Percentiles rank a stretch among this genome's conserved stretches.
Evolutionary conservation across 2,888 invertebrate species (phyloP).

Genomic region (Drosophila suboccidentalis): DNA sequence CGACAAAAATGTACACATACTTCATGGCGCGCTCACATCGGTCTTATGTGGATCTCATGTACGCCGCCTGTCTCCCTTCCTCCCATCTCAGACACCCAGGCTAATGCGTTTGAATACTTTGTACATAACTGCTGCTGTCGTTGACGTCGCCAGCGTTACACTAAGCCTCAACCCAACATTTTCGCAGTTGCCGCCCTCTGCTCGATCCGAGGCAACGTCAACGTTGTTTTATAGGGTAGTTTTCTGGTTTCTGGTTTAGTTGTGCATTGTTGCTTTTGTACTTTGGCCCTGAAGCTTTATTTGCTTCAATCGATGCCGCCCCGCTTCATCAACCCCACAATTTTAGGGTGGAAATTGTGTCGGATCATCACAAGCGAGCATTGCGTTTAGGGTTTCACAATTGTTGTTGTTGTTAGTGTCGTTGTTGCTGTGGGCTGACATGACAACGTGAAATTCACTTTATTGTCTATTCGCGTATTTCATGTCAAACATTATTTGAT

Average conservation of each 20-base stretch:
- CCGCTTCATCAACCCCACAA: constrained; percentile 56
- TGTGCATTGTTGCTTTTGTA: constrained; percentile 47
- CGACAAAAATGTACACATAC: constrained; percentile 59
- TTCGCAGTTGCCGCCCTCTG: constrained; percentile 30
- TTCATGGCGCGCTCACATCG: constrained; percentile 65
- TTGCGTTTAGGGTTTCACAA: constrained; percentile 76
- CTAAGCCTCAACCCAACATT: constrained; percentile 37
- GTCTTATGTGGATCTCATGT: constrained; percentile 55
- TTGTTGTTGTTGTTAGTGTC: constrained; percentile 48
- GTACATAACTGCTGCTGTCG: constrained; percentile 30
- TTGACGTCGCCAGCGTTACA: constrained; percentile 27
- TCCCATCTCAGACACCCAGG: not conserved
- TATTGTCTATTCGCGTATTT: constrained; percentile 73
- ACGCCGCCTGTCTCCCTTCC: constrained; percentile 1
- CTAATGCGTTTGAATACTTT: constrained; percentile 15
- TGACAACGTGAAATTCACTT: constrained; percentile 78
- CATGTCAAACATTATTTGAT: constrained; percentile 77
- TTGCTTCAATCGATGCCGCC: constrained; percentile 75
- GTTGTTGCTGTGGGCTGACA: constrained; percentile 63
- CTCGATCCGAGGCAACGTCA: constrained; percentile 47
- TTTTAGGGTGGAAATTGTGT: constrained; percentile 73
- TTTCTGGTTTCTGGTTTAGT: constrained; percentile 58
- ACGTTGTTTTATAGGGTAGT: constrained; percentile 62
- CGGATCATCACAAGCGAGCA: constrained; percentile 59
- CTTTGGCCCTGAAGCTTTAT: constrained; percentile 79